These are phyloP conservation scores for Limulus polyphemus DNA, from an alignment of 2,888 invertebrate genomes.

Conservation along the genomic window DNA sequence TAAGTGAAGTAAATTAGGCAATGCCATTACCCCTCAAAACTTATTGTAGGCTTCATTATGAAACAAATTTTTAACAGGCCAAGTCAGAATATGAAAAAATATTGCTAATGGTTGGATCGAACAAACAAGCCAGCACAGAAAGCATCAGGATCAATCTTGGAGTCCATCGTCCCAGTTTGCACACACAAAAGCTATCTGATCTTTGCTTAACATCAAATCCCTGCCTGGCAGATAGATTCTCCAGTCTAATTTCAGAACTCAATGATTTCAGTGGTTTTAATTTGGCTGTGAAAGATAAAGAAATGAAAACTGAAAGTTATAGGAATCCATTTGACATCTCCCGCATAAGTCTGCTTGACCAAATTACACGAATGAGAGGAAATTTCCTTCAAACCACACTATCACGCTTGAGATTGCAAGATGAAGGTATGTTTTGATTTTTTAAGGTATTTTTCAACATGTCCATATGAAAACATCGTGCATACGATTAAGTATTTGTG, in stretches of 20 bases:
- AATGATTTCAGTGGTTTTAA: conserved; percentile 68
- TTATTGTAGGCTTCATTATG: no score
- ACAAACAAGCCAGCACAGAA: conserved; percentile 35
- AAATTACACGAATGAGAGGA: conserved; percentile 84
- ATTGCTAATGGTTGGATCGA: conserved; percentile 38
- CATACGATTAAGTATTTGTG: conserved; percentile 7
- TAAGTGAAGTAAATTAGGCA: no score
- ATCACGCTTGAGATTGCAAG: conserved; percentile 57
- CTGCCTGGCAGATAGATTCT: conserved; percentile 54
- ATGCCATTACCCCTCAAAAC: no score
- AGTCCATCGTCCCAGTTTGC: conserved; percentile 26
- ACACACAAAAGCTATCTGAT: conserved; percentile 55
- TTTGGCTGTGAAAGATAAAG: conserved; percentile 43
- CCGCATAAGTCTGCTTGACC: conserved; percentile 71
- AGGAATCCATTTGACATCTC: conserved; percentile 94
- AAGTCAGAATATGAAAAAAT: conserved; percentile 32
- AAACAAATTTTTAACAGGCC: conserved; percentile 18
- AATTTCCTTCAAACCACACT: conserved; percentile 75
- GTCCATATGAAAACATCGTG: not conserved
- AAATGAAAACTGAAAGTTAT: conserved; percentile 54
- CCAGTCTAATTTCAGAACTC: conserved; percentile 66
- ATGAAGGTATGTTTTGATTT: conserved; percentile 48
- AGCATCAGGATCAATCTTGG: conserved; percentile 24
- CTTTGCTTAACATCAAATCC: conserved; percentile 58
- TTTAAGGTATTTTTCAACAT: not conserved